Evolutionary conservation across 2,113 vertebrate genomes (phyloP), one percentile per base, ranked within the genome.

Genomic region (Grammomys surdaster): DNA sequence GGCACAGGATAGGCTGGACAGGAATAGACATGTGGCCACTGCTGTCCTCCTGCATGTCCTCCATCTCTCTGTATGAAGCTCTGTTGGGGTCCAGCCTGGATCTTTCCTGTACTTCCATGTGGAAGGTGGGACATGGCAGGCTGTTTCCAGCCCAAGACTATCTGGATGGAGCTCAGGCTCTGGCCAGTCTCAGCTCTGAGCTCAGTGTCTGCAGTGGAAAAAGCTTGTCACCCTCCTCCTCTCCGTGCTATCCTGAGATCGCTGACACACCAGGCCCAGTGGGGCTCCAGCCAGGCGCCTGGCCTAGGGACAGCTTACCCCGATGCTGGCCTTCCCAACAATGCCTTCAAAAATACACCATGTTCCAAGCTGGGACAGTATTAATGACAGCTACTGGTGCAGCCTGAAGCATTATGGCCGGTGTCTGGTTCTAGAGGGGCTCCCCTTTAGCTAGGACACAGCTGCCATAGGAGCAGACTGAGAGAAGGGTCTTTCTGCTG

Each of bases 161-260:
- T 28, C 54, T 93, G 96, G 93, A 60, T 48, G 20, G 24, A 48
- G 85, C 91, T 86, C 24, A 36, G 92, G 60, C 77, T 26, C 51
- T 48, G 60, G 76, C 72, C 65, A 7, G 72, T 51, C 22, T 67
- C 78, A 14, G 12, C 65, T 87, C 93, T 54, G 96, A 94, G 77
- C 90, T 94, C 82, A 89, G 97, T 9, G 72, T 72, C 67, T 63
- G 90, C 90, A 77, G 48, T 93, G 96, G 96, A 93, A 93, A 93
- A 91, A 73, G 8, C 22, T 3, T 0, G 88, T 95, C 95, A 94
- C 28, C 20, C 87, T 43, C 69, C 87, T 5, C 48, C 51, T 54
- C 51, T 36, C 46, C 31, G 1, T 6, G 65, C 87, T 46, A 1
- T 48, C 89, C 95, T 24, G 92, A 84, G 87, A 54, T 0, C 2